Base-by-base conservation (phyloP, 1,140 invertebrate genomes). In the Drosophila serrata region DNA sequence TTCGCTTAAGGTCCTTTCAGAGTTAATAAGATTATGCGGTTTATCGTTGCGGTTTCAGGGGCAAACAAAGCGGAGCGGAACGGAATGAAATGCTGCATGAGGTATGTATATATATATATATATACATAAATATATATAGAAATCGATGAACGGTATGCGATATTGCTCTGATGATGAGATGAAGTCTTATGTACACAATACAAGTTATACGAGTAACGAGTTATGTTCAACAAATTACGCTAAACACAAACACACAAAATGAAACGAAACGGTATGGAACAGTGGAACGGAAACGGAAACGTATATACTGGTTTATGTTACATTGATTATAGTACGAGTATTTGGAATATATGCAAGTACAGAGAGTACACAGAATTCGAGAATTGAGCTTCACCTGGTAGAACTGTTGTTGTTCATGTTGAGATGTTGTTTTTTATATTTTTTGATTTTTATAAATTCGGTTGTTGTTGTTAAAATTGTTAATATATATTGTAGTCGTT, bases 361-460 rank as follows among this genome's bases (percentile, higher is more conserved):
- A 72, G 58, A 78, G 67, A 80, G 59, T 64, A 59, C 67, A 86
- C 46, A 75, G 51, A 90, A 90, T 81, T 75, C 73, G 49, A 90
- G 70, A 88, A 69, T 90, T 88, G 81, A 82, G 87, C 87, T 90
- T 90, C 86, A 90, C 86, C 86, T 90, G 86, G 86, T 90, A 90
- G 82, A 90, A 90, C 86, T 90, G 87, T 86, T 81, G 84, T 88
- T 73, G 73, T 75, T 78, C 65, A 72, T 63, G 69, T 80, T 81
- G 67, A 63, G 45, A 46, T 46, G 45, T 46, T 53, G 49, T 53
- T 53, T 35, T 35, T 61, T 76, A 9, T 64, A 58, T 62, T 43
- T 61, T 56, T 37, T 46, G 45, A 46, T 46, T 68, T 22, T 51
- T 58, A 42, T 74, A 51, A 65, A 45, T 29, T 78, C 63, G 43